Evolutionary conservation across 1,140 invertebrate species (phyloP), one percentile per base, ranked within the genome.

Genomic region (Zaprionus ghesquierei): DNA sequence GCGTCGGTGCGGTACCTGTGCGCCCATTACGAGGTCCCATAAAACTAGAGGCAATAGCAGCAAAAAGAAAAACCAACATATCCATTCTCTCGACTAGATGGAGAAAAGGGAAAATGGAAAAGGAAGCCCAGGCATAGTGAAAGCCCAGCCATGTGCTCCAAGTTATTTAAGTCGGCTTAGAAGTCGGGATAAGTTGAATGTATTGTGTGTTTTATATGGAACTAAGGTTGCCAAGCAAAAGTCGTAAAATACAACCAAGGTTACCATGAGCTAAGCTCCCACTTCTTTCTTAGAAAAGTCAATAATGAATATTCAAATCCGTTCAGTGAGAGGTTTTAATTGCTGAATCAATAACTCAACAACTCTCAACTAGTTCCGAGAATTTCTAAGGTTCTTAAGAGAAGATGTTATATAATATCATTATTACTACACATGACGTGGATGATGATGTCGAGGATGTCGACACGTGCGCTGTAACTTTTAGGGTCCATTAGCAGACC

Each of bases 21-120:
- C 71, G 55, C 79, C 79, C 82, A 82, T 86, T 87, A 82, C 75
- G 82, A 82, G 69, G 56, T 27, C 64, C 56, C 79, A 86, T 82
- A 82, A 86, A 89, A 82, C 78, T 82, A 87, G 79, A 77, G 56
- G 20, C 66, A 15, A n/a, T 23, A 23, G 41, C 56, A 50, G 61
- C n/a, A n/a, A n/a, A n/a, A 60, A 54, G 49, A 54, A 60, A 44
- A 29, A 53, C 59, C 18, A 27, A 59, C 38, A 41, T 55, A 31
- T 64, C 51, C 18, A 29, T 44, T 23, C 35, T 12, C 23, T 41
- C 53, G 20, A 63, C 38, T n/a, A n/a, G n/a, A n/a, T n/a, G n/a
- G n/a, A n/a, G n/a, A n/a, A n/a, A n/a, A n/a, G n/a, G n/a, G n/a
- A n/a, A n/a, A n/a, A n/a, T n/a, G n/a, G n/a, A n/a, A n/a, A n/a